Base-by-base conservation (phyloP, 1,140 invertebrate species). In the Bactericera cockerelli region DNA sequence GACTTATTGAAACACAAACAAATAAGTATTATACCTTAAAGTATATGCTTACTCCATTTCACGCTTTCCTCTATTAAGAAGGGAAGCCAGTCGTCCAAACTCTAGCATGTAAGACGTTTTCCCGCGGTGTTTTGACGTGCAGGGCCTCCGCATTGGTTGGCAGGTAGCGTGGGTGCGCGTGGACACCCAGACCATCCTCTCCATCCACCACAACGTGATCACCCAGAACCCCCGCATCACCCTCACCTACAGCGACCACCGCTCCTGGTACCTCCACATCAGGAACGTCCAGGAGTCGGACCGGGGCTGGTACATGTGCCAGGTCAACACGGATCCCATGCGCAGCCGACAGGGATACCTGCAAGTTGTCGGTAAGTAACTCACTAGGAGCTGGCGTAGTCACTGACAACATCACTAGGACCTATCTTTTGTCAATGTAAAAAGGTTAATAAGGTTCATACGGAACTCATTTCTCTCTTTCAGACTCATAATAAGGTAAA, bases 101-200 rank as follows among this genome's bases (percentile, higher is more conserved):
- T 31, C 28, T 31, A 31, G 28, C 13, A 4, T 31, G 28, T 31
- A 31, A 31, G 28, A 31, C 28, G 28, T 4, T 31, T 31, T 31
- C 28, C 13, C 28, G 4, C 13, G 28, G 28, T 31, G 28, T 31
- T 31, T n/a, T 31, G 28, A 49, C 22, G 19, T n/a, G 42, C 42
- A 49, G 42, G 42, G 42, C 6, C 42, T 49, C 4, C 42, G 42
- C 3, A 22, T 49, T 38, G 36, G 21, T 42, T 57, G 14, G 56
- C 69, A 91, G 87, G 85, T 93, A 62, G 91, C 90, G 58, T 93
- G 89, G 87, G 86, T 93, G 2, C 77, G 88, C 21, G 87, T 93
- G 25, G 89, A 93, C 67, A 93, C 90, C 0, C 89, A 93, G 72
- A 91, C 90, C 1, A 93, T 93, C 63, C 74, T 93, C 33, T 89